Evolutionary conservation across 2,113 vertebrate genomes (phyloP).

Genomic region (Halichoerus grypus): DNA sequence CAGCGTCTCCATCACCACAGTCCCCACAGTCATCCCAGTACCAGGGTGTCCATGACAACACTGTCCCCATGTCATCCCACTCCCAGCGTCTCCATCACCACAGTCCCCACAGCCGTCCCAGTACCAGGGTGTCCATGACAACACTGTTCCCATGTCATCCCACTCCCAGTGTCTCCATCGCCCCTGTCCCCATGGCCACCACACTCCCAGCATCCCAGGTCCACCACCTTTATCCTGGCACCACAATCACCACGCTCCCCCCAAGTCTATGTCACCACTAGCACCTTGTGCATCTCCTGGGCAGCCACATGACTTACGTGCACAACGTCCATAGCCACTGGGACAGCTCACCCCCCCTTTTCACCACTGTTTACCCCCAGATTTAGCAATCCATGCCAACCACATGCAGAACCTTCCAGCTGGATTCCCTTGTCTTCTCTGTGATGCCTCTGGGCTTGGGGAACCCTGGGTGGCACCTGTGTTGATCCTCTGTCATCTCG

Average conservation of each 20-base stretch:
- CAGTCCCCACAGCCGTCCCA: background rate
- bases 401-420: background rate
- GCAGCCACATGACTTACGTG: background rate
- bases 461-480: background rate
- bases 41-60: background rate
- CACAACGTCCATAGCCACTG: background rate
- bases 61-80: background rate
- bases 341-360: rapidly evolving
- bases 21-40: background rate
- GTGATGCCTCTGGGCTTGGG: background rate
- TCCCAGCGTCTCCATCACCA: no score
- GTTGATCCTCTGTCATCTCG: background rate
- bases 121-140: background rate
- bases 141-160: no score
- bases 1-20: no score
- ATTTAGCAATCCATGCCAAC: rapidly evolving
- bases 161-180: no score
- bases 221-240: rapidly evolving
- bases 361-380: rapidly evolving
- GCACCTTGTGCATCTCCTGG: background rate
- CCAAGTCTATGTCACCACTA: rapidly evolving
- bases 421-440: background rate
- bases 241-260: rapidly evolving
- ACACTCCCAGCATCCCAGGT: background rate
- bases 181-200: background rate